phyloP scores from a whole-genome alignment of 2,113 vertebrate species.

The Melanostigma gelatinosum region DNA sequence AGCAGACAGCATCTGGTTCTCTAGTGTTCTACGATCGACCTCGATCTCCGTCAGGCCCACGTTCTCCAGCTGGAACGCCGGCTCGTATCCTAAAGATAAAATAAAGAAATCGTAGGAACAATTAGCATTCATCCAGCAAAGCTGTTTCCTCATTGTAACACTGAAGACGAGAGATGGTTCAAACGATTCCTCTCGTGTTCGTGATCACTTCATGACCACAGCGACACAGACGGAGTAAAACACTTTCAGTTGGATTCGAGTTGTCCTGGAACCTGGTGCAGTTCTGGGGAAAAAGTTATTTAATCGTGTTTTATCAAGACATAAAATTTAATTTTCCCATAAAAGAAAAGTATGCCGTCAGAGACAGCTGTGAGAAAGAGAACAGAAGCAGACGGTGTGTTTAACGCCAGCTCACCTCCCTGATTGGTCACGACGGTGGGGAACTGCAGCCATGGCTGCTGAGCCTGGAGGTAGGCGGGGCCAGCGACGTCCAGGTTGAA shows the following conservation, averaged over 20 bases:
- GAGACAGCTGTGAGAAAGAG: too few species aligned
- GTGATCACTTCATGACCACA: too few species aligned
- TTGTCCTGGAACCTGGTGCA: too few species aligned
- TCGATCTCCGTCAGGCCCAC: constrained; percentile 16
- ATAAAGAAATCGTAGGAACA: neutral
- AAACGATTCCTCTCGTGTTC: too few species aligned
- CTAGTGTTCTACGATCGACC: neutral
- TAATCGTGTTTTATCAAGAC: too few species aligned
- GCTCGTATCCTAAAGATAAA: constrained; percentile 23
- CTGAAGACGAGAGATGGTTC: too few species aligned
- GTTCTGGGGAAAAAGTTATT: too few species aligned
- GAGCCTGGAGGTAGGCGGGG: constrained; percentile 80
- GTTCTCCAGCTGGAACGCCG: constrained; percentile 36
- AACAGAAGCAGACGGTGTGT: neutral
- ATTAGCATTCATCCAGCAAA: neutral
- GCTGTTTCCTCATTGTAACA: too few species aligned
- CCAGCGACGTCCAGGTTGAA: constrained; percentile 82
- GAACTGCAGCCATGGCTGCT: constrained; percentile 85
- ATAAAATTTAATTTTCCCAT: too few species aligned
- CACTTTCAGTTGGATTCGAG: too few species aligned
- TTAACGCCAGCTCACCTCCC: constrained; percentile 32
- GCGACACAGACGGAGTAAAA: too few species aligned
- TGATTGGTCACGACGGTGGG: constrained; percentile 68
- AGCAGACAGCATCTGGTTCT: constrained; percentile 16
- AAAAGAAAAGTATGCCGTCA: too few species aligned